Evolutionary conservation across 2,113 vertebrate species (phyloP).

Genomic region (Siphamia tubifer): DNA sequence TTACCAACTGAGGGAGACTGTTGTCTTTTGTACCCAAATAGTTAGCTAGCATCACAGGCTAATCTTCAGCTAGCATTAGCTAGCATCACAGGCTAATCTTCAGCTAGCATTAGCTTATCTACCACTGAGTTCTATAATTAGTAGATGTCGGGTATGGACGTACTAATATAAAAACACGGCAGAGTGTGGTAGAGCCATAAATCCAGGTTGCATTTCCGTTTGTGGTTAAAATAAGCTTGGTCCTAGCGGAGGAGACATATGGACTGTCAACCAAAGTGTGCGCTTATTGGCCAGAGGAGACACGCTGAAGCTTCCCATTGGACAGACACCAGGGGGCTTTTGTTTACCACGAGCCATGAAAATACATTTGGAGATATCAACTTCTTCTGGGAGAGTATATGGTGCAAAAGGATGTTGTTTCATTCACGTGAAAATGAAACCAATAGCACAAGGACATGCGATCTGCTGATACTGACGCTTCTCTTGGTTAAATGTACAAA

Average conservation of each 20-base stretch:
- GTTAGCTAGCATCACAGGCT: slow-evolving; percentile 41
- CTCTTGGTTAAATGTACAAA: no score
- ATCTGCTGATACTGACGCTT: no score
- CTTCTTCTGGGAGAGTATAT: no score
- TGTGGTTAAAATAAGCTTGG: background rate
- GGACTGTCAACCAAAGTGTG: slow-evolving; percentile 10
- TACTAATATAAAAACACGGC: background rate
- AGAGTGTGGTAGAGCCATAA: no score
- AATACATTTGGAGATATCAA: no score
- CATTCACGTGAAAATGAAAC: no score
- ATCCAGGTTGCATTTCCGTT: no score
- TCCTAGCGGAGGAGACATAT: background rate
- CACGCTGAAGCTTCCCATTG: slow-evolving; percentile 79
- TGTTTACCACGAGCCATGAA: no score
- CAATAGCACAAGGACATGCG: no score
- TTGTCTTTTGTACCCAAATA: background rate
- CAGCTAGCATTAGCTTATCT: background rate
- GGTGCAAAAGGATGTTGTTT: no score
- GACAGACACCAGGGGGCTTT: no score
- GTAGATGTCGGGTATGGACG: background rate
- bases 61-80: background rate
- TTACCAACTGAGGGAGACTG: no score
- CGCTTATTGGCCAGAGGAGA: slow-evolving; percentile 67
- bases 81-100: slow-evolving; percentile 17
- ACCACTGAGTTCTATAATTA: background rate